Evolutionary conservation across 2,797 vertebrate genomes (phyloP).

Genomic region (Anisognathus igniventris): DNA sequence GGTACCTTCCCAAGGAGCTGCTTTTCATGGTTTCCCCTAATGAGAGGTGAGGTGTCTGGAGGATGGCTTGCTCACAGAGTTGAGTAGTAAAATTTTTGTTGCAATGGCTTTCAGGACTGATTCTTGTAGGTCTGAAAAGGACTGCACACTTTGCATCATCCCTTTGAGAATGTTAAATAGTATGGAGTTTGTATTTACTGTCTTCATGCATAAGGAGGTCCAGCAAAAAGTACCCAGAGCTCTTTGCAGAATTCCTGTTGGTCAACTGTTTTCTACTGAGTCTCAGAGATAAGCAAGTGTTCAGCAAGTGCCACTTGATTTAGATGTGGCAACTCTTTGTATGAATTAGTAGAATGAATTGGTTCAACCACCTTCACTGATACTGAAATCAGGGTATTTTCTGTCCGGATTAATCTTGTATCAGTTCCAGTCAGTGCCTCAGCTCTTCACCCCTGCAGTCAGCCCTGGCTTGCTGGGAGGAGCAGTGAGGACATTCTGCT

Average conservation of each 20-base stretch:
- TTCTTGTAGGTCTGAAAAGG: not conserved
- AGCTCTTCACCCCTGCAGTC: not conserved
- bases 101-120: not conserved
- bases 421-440: not conserved
- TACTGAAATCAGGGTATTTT: not conserved
- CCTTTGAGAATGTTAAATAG: not conserved
- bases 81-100: not conserved
- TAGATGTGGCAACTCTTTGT: not conserved
- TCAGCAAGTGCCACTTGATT: not conserved
- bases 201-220: not conserved
- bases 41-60: not conserved
- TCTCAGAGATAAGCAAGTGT: not conserved
- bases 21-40: not conserved
- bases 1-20: not conserved
- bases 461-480: not conserved
- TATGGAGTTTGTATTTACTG: rapidly evolving
- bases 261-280: not conserved
- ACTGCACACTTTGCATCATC: not conserved
- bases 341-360: not conserved
- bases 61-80: not conserved
- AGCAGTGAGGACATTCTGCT: not conserved
- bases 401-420: rapidly evolving
- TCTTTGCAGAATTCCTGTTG: not conserved
- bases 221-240: not conserved
- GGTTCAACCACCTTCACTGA: not conserved